phyloP scores from a whole-genome alignment of 2,113 vertebrate genomes.

The Craseonycteris thonglongyai region DNA sequence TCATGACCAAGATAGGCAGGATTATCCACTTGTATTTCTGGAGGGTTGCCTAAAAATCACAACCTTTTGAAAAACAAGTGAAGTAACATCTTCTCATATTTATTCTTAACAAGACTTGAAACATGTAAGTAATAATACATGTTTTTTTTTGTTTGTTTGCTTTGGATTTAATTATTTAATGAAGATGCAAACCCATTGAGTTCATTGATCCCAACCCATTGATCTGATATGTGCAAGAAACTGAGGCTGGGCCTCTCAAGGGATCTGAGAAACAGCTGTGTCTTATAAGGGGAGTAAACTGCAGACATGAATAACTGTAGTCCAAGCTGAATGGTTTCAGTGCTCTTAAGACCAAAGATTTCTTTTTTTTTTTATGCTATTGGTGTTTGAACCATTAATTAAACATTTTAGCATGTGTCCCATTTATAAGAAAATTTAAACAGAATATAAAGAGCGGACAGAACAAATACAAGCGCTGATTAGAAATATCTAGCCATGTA shows the following conservation, averaged over 20 bases:
- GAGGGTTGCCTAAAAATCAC: neutral
- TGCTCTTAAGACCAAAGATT: neutral
- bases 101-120: neutral
- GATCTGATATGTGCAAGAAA: neutral
- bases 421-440: neutral
- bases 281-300: neutral
- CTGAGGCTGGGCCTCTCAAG: neutral
- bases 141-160: neutral
- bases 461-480: no score
- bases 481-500: no score
- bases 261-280: neutral
- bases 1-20: no score
- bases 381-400: neutral
- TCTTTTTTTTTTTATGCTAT: neutral
- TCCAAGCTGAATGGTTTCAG: neutral
- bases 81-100: neutral
- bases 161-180: no score
- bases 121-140: neutral
- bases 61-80: neutral
- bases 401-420: neutral
- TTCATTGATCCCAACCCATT: neutral
- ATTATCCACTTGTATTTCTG: neutral
- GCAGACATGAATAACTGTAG: neutral
- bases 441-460: neutral
- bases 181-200: neutral